Base-by-base conservation (phyloP, 2,797 vertebrate species). In the Alfaro cultratus region DNA sequence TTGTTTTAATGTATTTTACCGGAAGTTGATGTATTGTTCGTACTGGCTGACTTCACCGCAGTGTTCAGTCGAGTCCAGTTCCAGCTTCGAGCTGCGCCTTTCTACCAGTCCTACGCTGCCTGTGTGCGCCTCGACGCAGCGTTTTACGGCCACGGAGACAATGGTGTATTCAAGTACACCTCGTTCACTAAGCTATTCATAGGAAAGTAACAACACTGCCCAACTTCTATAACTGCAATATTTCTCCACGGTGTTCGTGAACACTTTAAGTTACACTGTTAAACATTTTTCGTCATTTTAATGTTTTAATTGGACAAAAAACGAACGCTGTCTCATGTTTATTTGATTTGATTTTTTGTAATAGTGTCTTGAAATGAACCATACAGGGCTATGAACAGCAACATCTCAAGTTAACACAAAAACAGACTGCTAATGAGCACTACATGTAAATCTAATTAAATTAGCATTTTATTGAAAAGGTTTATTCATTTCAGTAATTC, bases 1-100 rank as follows among this genome's bases (percentile, higher is more conserved):
- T 92, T 92, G 91, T 78, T 90, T 80, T 89, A 89, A 90, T 91
- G 60, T 3, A 4, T 0, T 0, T 0, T 4, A 7, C 83, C 85
- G 93, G 91, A 94, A 85, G 72, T 60, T 45, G 41, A 0, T 0
- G 16, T 16, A 0, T 45, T 26, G 0, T 13, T 75, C 18, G n/a
- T 36, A 36, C 31, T 23, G 26, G 21, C 8, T 0, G 46, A 9
- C 55, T 89, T 86, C 73, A 91, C 76, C 26, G 13, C 41, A 71
- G 68, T 71, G 41, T 45, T 71, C 41, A n/a, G 41, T 45, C 41
- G 26, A 45, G 41, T 71, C 68, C 39, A 45, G 41, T 45, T n/a
- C 2, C 68, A 71, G 68, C 12, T 71, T 29, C 41, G 68, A 71
- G 68, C 43, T 29, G 12, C 29, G 26, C 26, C 26, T 29, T 5